Conservation (phyloP, 2,888 invertebrate genomes). For the Microchrysa polita region DNA sequence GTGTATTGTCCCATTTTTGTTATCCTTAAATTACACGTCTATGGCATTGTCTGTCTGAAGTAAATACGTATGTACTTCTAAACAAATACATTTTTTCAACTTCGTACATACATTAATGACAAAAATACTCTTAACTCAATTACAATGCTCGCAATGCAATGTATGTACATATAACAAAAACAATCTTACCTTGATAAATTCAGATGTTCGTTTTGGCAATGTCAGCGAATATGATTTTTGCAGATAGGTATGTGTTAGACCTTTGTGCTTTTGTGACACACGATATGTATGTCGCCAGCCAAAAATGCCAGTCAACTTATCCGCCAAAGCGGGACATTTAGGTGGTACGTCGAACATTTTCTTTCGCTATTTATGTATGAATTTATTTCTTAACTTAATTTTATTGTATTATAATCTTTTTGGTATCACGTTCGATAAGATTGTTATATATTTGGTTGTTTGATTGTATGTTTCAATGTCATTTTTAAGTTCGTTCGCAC, state of each 20-base stretch:
- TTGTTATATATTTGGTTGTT: background rate
- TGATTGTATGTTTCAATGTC: background rate
- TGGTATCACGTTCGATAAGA: slow-evolving; percentile 14
- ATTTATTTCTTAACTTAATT: slow-evolving; percentile 44
- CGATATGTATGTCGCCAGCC: slow-evolving; percentile 84
- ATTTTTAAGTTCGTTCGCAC: slow-evolving; percentile 4
- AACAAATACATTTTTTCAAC: too few relatives aligned
- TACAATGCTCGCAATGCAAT: too few relatives aligned
- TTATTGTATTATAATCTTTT: slow-evolving; percentile 16
- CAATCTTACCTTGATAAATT: slow-evolving; percentile 57
- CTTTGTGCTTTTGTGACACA: slow-evolving; percentile 79
- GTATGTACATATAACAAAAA: too few relatives aligned
- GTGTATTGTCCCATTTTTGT: too few relatives aligned
- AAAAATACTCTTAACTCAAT: too few relatives aligned
- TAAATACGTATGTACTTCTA: too few relatives aligned
- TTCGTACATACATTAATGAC: too few relatives aligned
- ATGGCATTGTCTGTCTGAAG: too few relatives aligned
- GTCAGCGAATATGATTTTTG: slow-evolving; percentile 65
- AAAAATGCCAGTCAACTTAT: slow-evolving; percentile 79
- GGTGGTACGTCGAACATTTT: slow-evolving; percentile 71
- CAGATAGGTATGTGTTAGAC: slow-evolving; percentile 64
- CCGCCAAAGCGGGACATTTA: slow-evolving; percentile 79
- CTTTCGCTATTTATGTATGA: background rate
- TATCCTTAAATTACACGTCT: too few relatives aligned
- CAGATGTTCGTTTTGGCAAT: slow-evolving; percentile 58